These are phyloP conservation scores for Chelonia mydas DNA, from an alignment of 2,797 vertebrate species.

Conservation along the genomic window DNA sequence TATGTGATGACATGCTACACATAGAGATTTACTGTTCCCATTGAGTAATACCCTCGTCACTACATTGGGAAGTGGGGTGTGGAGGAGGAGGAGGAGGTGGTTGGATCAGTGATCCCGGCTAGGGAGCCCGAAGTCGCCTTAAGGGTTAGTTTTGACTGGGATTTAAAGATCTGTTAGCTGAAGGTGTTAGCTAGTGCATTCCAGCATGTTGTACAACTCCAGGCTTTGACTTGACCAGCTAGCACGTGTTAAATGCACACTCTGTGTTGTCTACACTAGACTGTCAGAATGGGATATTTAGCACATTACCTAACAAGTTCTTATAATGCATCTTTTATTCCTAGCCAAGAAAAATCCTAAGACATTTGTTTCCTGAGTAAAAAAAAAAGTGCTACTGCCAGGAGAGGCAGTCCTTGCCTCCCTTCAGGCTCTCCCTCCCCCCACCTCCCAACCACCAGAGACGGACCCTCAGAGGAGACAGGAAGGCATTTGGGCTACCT, in stretches of 20 bases:
- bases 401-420: neutral
- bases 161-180: neutral
- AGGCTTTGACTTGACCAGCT: no score
- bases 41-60: neutral
- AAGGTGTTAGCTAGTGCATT: neutral
- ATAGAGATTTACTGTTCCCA: neutral
- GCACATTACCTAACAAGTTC: neutral
- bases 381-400: neutral
- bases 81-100: neutral
- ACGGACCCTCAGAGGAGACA: neutral
- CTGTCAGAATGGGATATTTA: neutral
- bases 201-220: neutral
- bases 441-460: neutral
- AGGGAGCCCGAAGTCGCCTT: neutral
- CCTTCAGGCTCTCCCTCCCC: neutral
- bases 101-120: neutral
- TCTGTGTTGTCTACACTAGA: neutral
- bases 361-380: neutral
- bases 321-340: neutral
- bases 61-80: neutral
- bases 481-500: neutral
- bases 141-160: neutral
- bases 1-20: neutral
- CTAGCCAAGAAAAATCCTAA: neutral
- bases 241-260: no score